Conservation (phyloP, 1,140 invertebrate genomes). For the Drosophila nebulosa region DNA sequence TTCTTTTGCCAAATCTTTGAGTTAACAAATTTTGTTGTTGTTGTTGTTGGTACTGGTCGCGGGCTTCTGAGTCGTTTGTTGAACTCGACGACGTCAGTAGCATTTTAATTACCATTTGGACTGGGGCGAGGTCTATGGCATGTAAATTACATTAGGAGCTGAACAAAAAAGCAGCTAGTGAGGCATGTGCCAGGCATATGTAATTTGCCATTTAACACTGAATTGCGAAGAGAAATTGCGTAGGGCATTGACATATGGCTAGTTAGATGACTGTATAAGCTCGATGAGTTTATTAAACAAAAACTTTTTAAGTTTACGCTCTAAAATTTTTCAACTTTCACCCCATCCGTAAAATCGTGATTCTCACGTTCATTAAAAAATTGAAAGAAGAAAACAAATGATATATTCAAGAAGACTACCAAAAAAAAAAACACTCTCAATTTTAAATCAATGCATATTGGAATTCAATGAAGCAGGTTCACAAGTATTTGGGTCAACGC, state of each 20-base stretch:
- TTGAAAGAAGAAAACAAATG: slow-evolving; percentile 6
- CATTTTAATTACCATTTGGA: slow-evolving; percentile 60
- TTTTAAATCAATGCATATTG: slow-evolving; percentile 34
- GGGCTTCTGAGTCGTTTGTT: slow-evolving; percentile 46
- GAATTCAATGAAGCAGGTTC: slow-evolving; percentile 45
- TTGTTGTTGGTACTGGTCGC: too few relatives aligned
- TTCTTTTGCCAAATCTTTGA: slow-evolving; percentile 60
- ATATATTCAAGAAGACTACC: slow-evolving; percentile 19
- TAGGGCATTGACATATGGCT: slow-evolving; percentile 64
- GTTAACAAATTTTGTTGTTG: slow-evolving; percentile 22
- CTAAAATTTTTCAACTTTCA: slow-evolving; percentile 53
- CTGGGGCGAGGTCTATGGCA: slow-evolving; percentile 72
- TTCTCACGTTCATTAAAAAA: slow-evolving; percentile 71
- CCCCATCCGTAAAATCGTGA: slow-evolving; percentile 33
- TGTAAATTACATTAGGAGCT: slow-evolving; percentile 67
- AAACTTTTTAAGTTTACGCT: slow-evolving; percentile 20
- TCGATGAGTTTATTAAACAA: slow-evolving; percentile 51
- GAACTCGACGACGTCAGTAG: slow-evolving; percentile 51
- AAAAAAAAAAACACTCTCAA: slow-evolving; percentile 70
- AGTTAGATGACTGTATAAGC: slow-evolving; percentile 1
- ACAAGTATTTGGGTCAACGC: slow-evolving; percentile 63
- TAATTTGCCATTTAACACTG: slow-evolving; percentile 64
- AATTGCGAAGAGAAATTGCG: slow-evolving; percentile 66
- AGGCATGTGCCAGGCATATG: slow-evolving; percentile 59
- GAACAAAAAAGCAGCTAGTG: slow-evolving; percentile 5